These are phyloP conservation scores for Teleogryllus oceanicus DNA, from an alignment of 2,888 invertebrate species.

Conservation along the genomic window DNA sequence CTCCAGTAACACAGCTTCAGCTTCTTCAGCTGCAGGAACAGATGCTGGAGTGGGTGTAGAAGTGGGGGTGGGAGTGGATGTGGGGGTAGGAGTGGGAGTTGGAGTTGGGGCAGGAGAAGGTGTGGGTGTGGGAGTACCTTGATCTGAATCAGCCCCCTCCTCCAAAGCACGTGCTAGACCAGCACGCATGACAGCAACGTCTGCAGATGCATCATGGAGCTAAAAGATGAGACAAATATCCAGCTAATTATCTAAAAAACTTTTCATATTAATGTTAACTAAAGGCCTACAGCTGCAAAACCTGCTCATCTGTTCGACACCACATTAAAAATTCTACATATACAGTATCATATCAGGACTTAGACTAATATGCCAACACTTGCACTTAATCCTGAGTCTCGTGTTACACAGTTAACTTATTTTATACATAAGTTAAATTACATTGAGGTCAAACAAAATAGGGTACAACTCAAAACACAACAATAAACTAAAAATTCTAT, in stretches of 20 bases:
- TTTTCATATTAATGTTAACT: slow-evolving; percentile 41
- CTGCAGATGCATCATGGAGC: slow-evolving; percentile 62
- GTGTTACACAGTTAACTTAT: too few species aligned
- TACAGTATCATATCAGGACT: slow-evolving; percentile 19
- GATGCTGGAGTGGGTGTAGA: slow-evolving; percentile 31
- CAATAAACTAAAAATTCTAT: too few species aligned
- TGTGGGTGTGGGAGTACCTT: slow-evolving; percentile 63
- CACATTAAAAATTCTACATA: slow-evolving; percentile 18
- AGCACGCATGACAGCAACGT: slow-evolving; percentile 57
- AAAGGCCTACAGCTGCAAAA: slow-evolving; percentile 31
- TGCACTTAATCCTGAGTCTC: too few species aligned
- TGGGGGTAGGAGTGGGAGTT: slow-evolving; percentile 30
- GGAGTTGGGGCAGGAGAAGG: slow-evolving; percentile 43
- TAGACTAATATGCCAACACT: background rate
- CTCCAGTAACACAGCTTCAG: slow-evolving; percentile 51
- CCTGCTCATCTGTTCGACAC: background rate
- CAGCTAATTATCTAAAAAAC: too few species aligned
- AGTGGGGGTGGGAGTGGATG: too few species aligned
- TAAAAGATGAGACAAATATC: too few species aligned
- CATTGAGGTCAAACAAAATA: too few species aligned
- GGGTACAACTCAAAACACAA: too few species aligned
- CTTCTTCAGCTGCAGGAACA: slow-evolving; percentile 43
- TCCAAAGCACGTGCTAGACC: slow-evolving; percentile 57
- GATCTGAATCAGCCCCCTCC: slow-evolving; percentile 59
- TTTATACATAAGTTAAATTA: too few species aligned